These are phyloP conservation scores for Rhodeus uyekii DNA, from an alignment of 2,797 vertebrate species.

Conservation along the genomic window DNA sequence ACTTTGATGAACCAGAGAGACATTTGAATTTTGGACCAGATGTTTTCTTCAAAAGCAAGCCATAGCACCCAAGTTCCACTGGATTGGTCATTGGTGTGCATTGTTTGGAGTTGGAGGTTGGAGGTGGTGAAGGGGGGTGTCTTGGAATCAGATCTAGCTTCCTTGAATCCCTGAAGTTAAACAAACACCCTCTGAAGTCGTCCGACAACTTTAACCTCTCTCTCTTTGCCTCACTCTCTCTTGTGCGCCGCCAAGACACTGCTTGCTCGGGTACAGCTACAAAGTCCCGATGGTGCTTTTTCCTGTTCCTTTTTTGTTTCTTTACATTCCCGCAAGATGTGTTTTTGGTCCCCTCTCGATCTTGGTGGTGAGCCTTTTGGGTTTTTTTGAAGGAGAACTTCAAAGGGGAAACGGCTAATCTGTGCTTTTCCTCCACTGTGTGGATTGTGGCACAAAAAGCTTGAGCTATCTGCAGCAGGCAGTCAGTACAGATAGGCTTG, in stretches of 20 bases:
- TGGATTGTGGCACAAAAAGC: constrained; percentile 44
- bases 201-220: constrained; percentile 48
- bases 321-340: constrained; percentile 46
- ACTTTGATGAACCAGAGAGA: constrained; percentile 9
- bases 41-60: constrained; percentile 5
- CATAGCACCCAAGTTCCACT: not conserved
- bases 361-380: constrained; percentile 42
- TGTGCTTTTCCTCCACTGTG: constrained; percentile 47
- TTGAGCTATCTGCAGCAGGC: constrained; percentile 56
- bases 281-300: constrained; percentile 49
- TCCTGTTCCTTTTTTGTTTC: constrained; percentile 31
- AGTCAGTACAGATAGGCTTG: constrained; percentile 55
- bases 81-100: not conserved
- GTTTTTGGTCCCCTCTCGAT: constrained; percentile 45
- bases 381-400: constrained; percentile 51
- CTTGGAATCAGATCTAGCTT: constrained; percentile 57
- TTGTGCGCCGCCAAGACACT: constrained; percentile 33
- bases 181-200: constrained; percentile 57
- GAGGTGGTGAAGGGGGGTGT: constrained; percentile 3
- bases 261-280: constrained; percentile 51
- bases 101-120: not conserved
- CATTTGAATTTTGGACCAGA: not conserved
- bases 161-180: constrained; percentile 54
- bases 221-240: constrained; percentile 30
- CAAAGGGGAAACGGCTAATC: constrained; percentile 60